Evolutionary conservation across 1,140 invertebrate genomes (phyloP).

Genomic region (Euborellia annulipes): DNA sequence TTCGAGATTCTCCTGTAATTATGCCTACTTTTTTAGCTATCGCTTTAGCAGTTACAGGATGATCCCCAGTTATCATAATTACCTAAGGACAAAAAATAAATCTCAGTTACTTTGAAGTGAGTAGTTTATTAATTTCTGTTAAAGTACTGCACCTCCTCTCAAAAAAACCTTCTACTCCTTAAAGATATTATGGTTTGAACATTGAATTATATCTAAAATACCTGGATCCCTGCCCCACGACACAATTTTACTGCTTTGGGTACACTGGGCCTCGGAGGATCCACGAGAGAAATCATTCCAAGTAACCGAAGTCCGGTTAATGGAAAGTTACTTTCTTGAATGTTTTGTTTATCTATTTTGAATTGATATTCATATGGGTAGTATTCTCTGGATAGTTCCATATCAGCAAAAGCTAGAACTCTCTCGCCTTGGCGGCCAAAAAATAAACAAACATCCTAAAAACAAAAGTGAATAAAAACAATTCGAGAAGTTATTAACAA

Average conservation of each 20-base stretch:
- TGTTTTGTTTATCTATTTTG: slow-evolving; percentile 18
- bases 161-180: too few relatives aligned
- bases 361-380: slow-evolving; percentile 32
- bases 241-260: slow-evolving; percentile 48
- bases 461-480: background rate
- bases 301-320: slow-evolving; percentile 41
- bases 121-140: too few relatives aligned
- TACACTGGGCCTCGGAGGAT: slow-evolving; percentile 43
- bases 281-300: slow-evolving; percentile 54
- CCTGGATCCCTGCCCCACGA: slow-evolving; percentile 47
- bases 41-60: too few relatives aligned
- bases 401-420: slow-evolving; percentile 37
- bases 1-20: too few relatives aligned
- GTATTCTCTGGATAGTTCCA: slow-evolving; percentile 33
- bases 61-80: too few relatives aligned
- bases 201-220: slow-evolving; percentile 5
- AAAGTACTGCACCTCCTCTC: too few relatives aligned
- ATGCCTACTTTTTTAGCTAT: too few relatives aligned
- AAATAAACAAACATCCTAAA: slow-evolving; percentile 4
- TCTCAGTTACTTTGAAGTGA: too few relatives aligned
- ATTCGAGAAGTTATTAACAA: background rate
- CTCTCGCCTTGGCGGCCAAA: slow-evolving; percentile 11
- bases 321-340: slow-evolving; percentile 41
- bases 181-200: too few relatives aligned
- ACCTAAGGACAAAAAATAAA: too few relatives aligned